Conservation (phyloP, 2,888 invertebrate species). For the Napeogenes sylphis region DNA sequence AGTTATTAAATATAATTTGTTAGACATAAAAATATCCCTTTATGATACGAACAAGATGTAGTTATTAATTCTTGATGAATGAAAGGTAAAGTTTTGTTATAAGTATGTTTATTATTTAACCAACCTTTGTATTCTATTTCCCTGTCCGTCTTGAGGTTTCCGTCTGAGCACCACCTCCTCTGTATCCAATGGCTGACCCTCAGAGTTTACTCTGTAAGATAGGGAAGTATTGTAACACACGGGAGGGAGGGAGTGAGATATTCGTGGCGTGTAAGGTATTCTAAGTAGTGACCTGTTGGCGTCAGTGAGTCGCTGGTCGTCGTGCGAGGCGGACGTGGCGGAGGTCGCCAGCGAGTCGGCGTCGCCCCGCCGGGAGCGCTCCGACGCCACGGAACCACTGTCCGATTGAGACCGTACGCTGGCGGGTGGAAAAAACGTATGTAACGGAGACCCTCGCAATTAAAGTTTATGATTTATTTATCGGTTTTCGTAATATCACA, state of each 20-base stretch:
- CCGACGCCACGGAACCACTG: constrained; percentile 84
- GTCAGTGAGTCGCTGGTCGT: constrained; percentile 71
- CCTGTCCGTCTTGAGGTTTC: constrained; percentile 70
- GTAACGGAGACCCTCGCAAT: too few species aligned
- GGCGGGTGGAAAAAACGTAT: neutral
- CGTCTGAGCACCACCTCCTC: constrained; percentile 83
- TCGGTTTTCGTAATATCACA: too few species aligned
- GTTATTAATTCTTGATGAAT: too few species aligned
- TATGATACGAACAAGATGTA: too few species aligned
- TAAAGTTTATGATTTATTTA: too few species aligned
- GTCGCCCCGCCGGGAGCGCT: constrained; percentile 77
- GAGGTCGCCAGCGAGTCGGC: constrained; percentile 90
- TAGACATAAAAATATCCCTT: neutral
- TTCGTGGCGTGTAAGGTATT: too few species aligned
- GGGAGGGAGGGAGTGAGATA: too few species aligned
- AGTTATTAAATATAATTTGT: neutral
- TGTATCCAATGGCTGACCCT: constrained; percentile 54
- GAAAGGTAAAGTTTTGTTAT: too few species aligned
- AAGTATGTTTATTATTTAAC: neutral
- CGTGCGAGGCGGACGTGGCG: constrained; percentile 84
- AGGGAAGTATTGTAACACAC: too few species aligned
- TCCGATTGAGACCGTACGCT: constrained; percentile 82
- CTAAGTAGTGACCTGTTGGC: constrained; percentile 45
- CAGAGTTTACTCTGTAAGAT: constrained; percentile 52
- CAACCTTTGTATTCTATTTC: constrained; percentile 68